Conservation (phyloP, 1,140 invertebrate genomes). For the Drosophila albomicans region DNA sequence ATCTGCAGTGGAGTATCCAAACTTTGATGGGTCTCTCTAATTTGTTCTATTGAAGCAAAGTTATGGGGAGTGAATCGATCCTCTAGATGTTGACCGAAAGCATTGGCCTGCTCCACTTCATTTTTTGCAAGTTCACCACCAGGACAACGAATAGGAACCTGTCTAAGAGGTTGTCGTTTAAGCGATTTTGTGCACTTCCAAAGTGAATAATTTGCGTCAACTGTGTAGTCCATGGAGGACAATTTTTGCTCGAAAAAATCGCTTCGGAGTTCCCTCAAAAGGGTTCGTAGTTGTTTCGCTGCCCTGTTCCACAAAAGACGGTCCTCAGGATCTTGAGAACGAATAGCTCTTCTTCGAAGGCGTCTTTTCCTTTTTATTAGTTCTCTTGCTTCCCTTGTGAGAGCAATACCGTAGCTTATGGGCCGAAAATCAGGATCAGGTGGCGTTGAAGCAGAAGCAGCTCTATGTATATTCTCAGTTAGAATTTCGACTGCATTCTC, state of each 20-base stretch:
- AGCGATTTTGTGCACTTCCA: conserved; percentile 29
- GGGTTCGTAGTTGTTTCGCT: conserved; percentile 2
- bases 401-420: background rate
- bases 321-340: conserved; percentile 4
- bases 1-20: too few species aligned
- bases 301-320: conserved; percentile 1
- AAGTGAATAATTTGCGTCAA: conserved; percentile 34
- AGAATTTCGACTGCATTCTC: conserved; percentile 25
- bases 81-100: background rate
- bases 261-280: conserved; percentile 24
- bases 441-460: conserved; percentile 16
- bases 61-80: background rate
- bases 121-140: background rate
- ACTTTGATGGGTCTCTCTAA: background rate
- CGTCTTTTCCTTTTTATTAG: background rate
- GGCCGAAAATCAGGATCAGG: background rate
- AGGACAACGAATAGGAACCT: background rate
- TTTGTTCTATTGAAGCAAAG: background rate
- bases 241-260: conserved; percentile 43
- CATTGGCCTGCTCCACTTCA: conserved; percentile 2
- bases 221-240: conserved; percentile 32
- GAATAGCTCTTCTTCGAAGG: conserved; percentile 20
- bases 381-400: background rate
- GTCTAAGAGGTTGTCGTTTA: conserved; percentile 20
- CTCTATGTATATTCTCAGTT: conserved; percentile 27